A percentile compares a stretch with the other conserved stretches of the same genome.
Conservation (phyloP, 2,113 vertebrate genomes). For the Parotia lawesii region DNA sequence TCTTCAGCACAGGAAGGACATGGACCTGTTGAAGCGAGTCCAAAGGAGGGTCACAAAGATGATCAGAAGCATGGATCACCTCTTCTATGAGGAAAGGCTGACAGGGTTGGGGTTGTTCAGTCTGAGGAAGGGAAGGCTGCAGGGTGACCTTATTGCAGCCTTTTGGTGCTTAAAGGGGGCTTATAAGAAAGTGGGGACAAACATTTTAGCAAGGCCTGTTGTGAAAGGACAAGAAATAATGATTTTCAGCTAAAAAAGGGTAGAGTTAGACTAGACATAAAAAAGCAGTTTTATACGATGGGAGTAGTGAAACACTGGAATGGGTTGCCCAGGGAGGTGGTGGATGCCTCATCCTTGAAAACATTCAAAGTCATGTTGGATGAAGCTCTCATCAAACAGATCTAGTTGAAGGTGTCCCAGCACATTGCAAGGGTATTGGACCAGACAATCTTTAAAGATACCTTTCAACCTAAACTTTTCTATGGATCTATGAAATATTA, state of each 20-base stretch:
- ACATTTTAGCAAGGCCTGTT: neutral
- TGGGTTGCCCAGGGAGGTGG: accelerated
- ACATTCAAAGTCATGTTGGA: neutral
- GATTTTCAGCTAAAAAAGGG: neutral
- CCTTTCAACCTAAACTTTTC: neutral
- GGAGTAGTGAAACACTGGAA: neutral
- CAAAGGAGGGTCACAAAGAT: neutral
- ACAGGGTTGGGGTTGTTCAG: neutral
- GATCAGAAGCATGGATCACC: neutral
- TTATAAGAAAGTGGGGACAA: neutral
- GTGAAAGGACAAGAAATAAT: neutral
- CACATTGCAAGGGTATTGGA: neutral
- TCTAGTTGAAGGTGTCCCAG: neutral
- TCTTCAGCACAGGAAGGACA: neutral
- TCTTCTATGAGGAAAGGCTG: neutral
- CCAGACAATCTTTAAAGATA: neutral
- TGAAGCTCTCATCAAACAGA: neutral
- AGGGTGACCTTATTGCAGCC: no score
- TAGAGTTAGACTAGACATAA: neutral
- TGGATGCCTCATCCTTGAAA: neutral
- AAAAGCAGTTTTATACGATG: neutral
- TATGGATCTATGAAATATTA: neutral
- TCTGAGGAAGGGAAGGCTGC: neutral
- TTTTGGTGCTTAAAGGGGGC: neutral
- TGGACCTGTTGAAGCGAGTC: accelerated